Evolutionary conservation across 2,113 vertebrate genomes (phyloP).

Genomic region (Maccullochella peelii): DNA sequence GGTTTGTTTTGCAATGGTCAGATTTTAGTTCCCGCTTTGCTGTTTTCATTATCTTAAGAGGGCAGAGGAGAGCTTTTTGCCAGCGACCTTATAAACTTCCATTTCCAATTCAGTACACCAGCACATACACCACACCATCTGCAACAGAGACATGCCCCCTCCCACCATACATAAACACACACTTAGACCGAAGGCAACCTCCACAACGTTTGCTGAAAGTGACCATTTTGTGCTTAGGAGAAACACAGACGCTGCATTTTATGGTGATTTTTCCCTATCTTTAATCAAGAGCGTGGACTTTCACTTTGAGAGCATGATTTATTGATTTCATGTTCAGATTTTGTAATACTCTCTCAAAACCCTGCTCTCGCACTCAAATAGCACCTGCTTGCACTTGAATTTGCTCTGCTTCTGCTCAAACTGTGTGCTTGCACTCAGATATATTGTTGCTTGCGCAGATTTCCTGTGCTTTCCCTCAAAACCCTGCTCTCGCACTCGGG

Average conservation of each 20-base stretch:
- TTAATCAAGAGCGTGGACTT: too few species aligned
- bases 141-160: conserved; percentile 10
- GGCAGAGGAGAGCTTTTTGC: conserved; percentile 76
- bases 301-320: too few species aligned
- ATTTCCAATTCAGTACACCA: conserved; percentile 64
- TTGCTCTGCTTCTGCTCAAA: too few species aligned
- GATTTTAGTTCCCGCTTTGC: conserved; percentile 58
- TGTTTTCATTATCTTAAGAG: conserved; percentile 84
- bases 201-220: conserved; percentile 2
- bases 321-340: too few species aligned
- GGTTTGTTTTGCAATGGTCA: conserved; percentile 73
- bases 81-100: conserved; percentile 69
- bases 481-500: too few species aligned
- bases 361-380: too few species aligned
- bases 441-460: too few species aligned
- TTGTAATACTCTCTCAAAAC: too few species aligned
- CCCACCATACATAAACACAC: conserved; percentile 30
- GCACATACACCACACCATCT: conserved; percentile 31
- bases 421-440: too few species aligned
- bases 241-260: neutral
- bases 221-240: conserved; percentile 6
- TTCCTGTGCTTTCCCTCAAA: too few species aligned
- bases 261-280: too few species aligned
- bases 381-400: too few species aligned
- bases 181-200: conserved; percentile 17